Evolutionary conservation across 2,797 vertebrate genomes (phyloP).

Genomic region (Pantherophis vulpinus): DNA sequence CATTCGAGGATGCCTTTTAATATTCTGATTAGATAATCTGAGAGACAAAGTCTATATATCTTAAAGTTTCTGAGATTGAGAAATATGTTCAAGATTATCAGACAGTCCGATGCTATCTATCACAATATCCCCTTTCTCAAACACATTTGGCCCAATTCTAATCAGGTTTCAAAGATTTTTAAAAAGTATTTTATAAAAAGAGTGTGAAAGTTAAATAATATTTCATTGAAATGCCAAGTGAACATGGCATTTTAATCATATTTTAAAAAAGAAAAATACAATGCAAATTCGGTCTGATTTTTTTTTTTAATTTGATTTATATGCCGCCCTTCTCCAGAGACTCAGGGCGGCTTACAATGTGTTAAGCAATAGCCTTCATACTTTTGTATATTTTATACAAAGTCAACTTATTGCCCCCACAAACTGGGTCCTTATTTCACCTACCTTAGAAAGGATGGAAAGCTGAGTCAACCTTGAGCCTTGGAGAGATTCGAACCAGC

Average conservation of each 20-base stretch:
- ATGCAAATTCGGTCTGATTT: slow-evolving; percentile 63
- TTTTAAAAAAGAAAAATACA: slow-evolving; percentile 35
- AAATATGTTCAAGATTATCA: background rate
- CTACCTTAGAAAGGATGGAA: too few relatives aligned
- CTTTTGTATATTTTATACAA: too few relatives aligned
- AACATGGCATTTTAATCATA: slow-evolving; percentile 64
- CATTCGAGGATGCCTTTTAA: background rate
- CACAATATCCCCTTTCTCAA: background rate
- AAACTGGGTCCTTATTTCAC: too few relatives aligned
- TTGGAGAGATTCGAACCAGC: too few relatives aligned
- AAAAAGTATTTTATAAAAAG: background rate
- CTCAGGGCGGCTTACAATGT: too few relatives aligned
- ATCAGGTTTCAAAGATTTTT: background rate
- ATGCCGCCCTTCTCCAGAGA: too few relatives aligned
- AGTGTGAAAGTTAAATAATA: slow-evolving; percentile 49
- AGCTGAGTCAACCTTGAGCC: too few relatives aligned
- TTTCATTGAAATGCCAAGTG: slow-evolving; percentile 56
- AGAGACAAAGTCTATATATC: background rate
- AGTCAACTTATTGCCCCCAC: too few relatives aligned
- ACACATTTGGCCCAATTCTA: background rate
- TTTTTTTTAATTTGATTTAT: too few relatives aligned
- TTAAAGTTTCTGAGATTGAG: background rate
- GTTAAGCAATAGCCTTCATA: too few relatives aligned
- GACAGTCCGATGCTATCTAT: background rate
- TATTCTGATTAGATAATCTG: background rate